Base-by-base conservation (phyloP, 2,797 vertebrate genomes). In the Anguilla megastoma region DNA sequence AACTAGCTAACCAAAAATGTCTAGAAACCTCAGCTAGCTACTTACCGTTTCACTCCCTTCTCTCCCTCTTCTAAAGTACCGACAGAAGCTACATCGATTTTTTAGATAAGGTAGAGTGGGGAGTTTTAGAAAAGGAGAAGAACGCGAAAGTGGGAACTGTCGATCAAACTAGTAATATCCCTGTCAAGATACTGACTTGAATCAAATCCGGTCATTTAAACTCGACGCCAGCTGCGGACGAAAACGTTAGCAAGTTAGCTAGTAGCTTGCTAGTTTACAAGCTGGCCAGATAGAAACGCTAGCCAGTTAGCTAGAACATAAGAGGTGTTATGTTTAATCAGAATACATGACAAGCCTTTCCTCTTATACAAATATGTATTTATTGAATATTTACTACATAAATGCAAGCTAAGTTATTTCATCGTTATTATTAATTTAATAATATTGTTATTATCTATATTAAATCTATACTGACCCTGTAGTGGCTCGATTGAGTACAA, bases 391-490 rank as follows among this genome's bases (percentile, higher is more conserved):
- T 76, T 56, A 85, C 84, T 82, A 71, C 89, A 66, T 84, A 85
- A 85, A 85, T 50, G 84, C 86, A n/a, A 87, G 88, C 18, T 14
- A 30, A 88, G 83, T 89, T 84, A 90, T 89, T 82, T 86, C 87
- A 86, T 84, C 87, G 87, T 79, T 54, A 88, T 41, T 84, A 87
- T 86, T 87, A 86, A 90, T 84, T 82, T 87, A 33, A 86, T 27
- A 79, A 10, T 54, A 71, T 54, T 88, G 86, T 90, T 92, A 91
- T 93, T 89, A 90, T 89, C 85, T 71, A 90, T 92, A 94, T 91
- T 76, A 92, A 94, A 91, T 94, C 91, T 91, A 90, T 92, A 95
- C 95, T 96, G 95, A 96, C 96, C 96, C 96, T 95, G 94, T 90
- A 94, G 94, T 92, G 95, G 95, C 94, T 93, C 92, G 91, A 89